Percentiles rank a stretch among this genome's conserved stretches.
Evolutionary conservation across 1,140 invertebrate species (phyloP).

Genomic region (Augochlora pura): DNA sequence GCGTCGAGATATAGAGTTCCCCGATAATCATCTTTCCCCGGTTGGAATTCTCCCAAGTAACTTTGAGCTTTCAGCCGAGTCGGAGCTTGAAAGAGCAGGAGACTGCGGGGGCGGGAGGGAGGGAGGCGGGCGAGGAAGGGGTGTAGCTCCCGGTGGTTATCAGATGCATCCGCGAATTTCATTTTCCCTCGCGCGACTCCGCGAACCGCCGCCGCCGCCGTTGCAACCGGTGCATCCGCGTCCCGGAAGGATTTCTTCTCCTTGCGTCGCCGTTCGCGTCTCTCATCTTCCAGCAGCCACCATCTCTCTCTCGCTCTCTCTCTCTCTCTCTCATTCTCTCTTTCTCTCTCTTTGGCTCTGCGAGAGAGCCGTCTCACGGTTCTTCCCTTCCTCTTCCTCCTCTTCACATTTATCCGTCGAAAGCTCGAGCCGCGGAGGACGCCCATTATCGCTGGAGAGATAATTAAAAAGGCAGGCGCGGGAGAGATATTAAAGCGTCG

Average conservation of each 20-base stretch:
- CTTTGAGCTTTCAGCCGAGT: background rate
- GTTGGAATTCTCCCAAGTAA: conserved; percentile 1
- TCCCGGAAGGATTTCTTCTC: conserved; percentile 48
- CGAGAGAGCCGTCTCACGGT: conserved; percentile 2
- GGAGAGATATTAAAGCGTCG: conserved; percentile 72
- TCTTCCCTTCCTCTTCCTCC: conserved; percentile 31
- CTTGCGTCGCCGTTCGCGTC: background rate
- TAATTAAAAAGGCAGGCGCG: conserved; percentile 75
- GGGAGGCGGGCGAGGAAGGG: background rate
- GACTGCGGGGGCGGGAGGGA: no score
- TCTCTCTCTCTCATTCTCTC: conserved; percentile 5
- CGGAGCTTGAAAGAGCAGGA: background rate
- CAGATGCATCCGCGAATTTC: conserved; percentile 37
- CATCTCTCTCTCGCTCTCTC: conserved; percentile 4
- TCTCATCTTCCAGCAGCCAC: background rate
- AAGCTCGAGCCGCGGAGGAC: conserved; percentile 61
- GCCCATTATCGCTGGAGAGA: conserved; percentile 70
- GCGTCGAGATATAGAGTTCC: background rate
- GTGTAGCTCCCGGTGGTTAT: background rate
- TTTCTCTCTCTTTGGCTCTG: no score
- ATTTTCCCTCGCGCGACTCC: conserved; percentile 34
- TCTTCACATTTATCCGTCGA: conserved; percentile 67
- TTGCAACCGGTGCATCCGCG: background rate
- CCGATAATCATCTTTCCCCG: conserved; percentile 22
- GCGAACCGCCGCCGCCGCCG: background rate